Conservation (phyloP, 2,888 invertebrate genomes). For the Drosophila niveifrons region DNA sequence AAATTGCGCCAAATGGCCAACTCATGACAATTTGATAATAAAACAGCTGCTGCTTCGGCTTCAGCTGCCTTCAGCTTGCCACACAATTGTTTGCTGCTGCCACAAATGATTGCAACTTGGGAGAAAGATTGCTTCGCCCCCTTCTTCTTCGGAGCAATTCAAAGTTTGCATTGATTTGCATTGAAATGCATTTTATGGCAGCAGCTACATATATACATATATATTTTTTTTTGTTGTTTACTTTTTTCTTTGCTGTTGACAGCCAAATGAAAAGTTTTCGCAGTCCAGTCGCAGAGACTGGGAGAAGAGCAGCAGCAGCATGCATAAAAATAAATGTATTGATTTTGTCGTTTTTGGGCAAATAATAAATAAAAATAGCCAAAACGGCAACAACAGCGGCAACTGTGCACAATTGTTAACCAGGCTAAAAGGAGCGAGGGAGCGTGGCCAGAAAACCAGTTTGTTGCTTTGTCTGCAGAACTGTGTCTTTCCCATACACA, state of each 20-base stretch:
- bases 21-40: constrained; percentile 80
- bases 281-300: constrained; percentile 49
- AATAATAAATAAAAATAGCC: constrained; percentile 74
- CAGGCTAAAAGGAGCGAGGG: constrained; percentile 56
- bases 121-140: neutral
- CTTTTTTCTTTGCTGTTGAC: constrained; percentile 47
- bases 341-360: constrained; percentile 67
- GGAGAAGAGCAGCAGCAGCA: constrained; percentile 19
- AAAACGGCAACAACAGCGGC: constrained; percentile 47
- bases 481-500: constrained; percentile 70
- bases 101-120: constrained; percentile 18
- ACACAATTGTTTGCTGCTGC: constrained; percentile 11
- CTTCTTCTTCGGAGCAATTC: constrained; percentile 21
- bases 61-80: constrained; percentile 18
- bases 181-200: constrained; percentile 53
- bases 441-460: constrained; percentile 67
- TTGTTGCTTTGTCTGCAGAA: constrained; percentile 62
- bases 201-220: neutral
- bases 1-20: constrained; percentile 72
- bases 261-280: constrained; percentile 68
- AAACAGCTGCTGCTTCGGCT: constrained; percentile 47
- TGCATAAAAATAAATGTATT: constrained; percentile 64
- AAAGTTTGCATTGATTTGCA: constrained; percentile 69
- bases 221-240: constrained; percentile 34
- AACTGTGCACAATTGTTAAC: constrained; percentile 75